A percentile compares a stretch with the other conserved stretches of the same genome.
These are phyloP conservation scores for Dasypogon diadema DNA, from an alignment of 2,888 invertebrate genomes.

Conservation along the genomic window DNA sequence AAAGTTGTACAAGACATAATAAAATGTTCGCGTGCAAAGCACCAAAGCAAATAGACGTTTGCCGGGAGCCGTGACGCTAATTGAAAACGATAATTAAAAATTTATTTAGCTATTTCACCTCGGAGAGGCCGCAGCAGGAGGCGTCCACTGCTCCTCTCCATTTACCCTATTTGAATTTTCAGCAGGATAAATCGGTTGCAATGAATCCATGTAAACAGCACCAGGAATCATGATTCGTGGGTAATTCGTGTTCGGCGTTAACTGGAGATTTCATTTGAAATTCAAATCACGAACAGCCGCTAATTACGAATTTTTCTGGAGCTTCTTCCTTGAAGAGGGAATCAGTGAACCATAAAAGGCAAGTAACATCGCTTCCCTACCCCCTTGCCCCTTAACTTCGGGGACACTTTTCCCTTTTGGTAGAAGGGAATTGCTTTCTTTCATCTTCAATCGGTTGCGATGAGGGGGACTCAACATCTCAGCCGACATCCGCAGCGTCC, in stretches of 20 bases:
- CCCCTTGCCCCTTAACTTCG: background rate
- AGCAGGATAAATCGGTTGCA: conserved; percentile 21
- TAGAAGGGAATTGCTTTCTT: background rate
- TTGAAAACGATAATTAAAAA: conserved; percentile 50
- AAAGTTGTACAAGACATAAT: background rate
- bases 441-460: conserved; percentile 33
- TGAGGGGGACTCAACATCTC: conserved; percentile 13
- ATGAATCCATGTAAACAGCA: conserved; percentile 42
- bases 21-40: background rate
- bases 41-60: conserved; percentile 9
- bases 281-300: conserved; percentile 51
- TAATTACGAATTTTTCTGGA: conserved; percentile 39
- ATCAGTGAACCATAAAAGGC: conserved; percentile 25
- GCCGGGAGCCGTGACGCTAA: conserved; percentile 14
- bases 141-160: background rate
- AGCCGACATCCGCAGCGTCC: background rate
- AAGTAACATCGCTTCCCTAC: background rate
- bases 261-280: conserved; percentile 35
- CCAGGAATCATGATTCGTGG: conserved; percentile 29
- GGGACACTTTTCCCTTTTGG: conserved; percentile 11
- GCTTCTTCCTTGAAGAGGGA: background rate
- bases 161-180: background rate
- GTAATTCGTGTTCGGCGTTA: conserved; percentile 31
- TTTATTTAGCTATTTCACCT: conserved; percentile 45
- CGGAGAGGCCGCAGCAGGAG: background rate